Base-by-base conservation (phyloP, 1,140 invertebrate species). In the Papilio glaucus region DNA sequence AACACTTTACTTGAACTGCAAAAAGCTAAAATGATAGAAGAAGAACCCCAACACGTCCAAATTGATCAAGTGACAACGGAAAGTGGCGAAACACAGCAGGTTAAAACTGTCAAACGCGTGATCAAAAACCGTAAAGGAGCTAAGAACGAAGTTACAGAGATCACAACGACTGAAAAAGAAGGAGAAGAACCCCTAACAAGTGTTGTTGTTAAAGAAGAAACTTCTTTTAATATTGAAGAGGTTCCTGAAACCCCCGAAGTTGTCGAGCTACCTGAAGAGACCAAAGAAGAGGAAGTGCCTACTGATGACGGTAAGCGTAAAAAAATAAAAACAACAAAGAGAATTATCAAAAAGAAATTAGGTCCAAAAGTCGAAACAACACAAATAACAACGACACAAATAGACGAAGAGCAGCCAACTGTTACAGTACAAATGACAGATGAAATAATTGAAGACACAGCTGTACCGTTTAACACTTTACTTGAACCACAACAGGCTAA, bases 281-380 rank as follows among this genome's bases (percentile, higher is more conserved):
- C 68, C 29, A 91, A 94, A 12, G 76, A 76, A 33, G 81, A 0
- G 69, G 65, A 13, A 53, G 15, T 53, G 7, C 45, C 45, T 3
- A 15, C 13, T 1, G 45, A 53, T 4, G 77, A 80, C 61, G 86
- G 89, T 13, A 79, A 80, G 53, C 85, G 77, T 0, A 85, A 78
- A 67, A 86, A 80, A 53, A 82, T 79, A 26, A 74, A 72, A 45
- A 87, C 83, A 29, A 77, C 73, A 24, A 93, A 90, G 75, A 84
- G 85, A 7, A 79, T 85, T 8, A 83, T 89, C 62, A 71, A 78
- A 92, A 76, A 79, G 76, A 91, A 82, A 82, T 83, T 73, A 83
- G 86, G 79, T 80, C 85, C 15, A 71, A 84, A 81, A 76, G 73
- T 81, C 29, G 80, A 86, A 82, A 80, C 82, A 4, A 88, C 84